Base-by-base conservation (phyloP, 2,888 invertebrate species). In the Podabrus alpinus region DNA sequence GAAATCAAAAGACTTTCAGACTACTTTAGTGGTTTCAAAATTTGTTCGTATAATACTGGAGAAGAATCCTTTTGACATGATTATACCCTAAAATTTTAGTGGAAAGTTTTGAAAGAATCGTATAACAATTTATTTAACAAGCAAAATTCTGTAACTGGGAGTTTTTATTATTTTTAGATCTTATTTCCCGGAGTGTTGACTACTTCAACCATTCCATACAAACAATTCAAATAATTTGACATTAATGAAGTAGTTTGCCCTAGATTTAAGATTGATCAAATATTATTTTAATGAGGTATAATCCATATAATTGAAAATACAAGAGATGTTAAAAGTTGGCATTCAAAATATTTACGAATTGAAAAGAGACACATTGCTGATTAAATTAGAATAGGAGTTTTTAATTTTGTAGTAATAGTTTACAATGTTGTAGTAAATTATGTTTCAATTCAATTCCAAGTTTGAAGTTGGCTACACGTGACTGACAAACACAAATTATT, bases 221-320 rank as follows among this genome's bases (percentile, higher is more conserved):
- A 24, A 24, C 71, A 66, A 66, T 66, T 71, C 24, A 66, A 66
- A 66, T 71, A 66, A 71, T 71, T 66, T 66, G 71, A 66, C 66
- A 45, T 64, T 59, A 71, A 71, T 71, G 71, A 66, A 29, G 71
- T 66, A 66, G 66, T 66, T 45, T 59, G 71, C 21, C 66, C 71
- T 66, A 71, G 71, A 71, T 71, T 59, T 45, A 25, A 66, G 71
- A 71, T 66, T 71, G 66, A 59, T 66, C 59, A 66, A 66, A 66
- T 66, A 13, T 66, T 71, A 66, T 71, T 71, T 71, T 59, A 59
- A 64, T 64, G 62, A 21, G 62, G 62, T 64, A 64, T 64, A 60
- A 60, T 15, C 60, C 60, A 62, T 62, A 64, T 19, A 64, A 64
- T 64, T 64, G n/a, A 21, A 64, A 64, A 64, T 45, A 9, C 9